Conservation (phyloP, 2,797 vertebrate genomes). For the Anas bernieri region DNA sequence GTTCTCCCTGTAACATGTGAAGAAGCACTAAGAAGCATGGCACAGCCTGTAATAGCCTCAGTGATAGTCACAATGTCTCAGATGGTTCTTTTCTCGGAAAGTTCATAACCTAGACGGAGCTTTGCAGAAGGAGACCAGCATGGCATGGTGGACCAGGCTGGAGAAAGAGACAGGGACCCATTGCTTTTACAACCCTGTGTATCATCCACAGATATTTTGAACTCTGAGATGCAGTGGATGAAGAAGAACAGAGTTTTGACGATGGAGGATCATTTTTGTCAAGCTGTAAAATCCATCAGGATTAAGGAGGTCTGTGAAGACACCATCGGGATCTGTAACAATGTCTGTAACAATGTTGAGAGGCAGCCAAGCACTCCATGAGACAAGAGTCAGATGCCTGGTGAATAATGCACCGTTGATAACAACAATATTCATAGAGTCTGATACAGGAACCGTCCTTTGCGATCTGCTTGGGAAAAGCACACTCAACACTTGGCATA, state of each 20-base stretch:
- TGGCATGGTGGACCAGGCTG: neutral
- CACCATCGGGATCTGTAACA: neutral
- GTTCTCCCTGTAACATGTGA: neutral
- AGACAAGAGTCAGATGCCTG: neutral
- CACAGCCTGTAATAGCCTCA: fast-evolving
- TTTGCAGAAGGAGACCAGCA: neutral
- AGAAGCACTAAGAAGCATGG: neutral
- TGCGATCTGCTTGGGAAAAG: neutral
- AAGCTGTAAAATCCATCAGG: neutral
- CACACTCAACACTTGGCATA: neutral
- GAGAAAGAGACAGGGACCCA: neutral
- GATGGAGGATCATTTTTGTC: neutral
- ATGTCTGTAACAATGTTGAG: neutral
- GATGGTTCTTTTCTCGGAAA: neutral
- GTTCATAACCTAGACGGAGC: neutral
- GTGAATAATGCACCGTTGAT: neutral
- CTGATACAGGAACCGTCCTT: neutral
- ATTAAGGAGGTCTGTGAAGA: neutral
- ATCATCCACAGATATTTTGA: neutral
- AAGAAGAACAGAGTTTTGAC: neutral
- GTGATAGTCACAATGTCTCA: fast-evolving
- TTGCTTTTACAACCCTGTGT: neutral
- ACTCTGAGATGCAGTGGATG: neutral
- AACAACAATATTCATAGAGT: neutral
- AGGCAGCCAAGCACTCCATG: neutral